phyloP scores from a whole-genome alignment of 1,140 invertebrate genomes.

The Dinothrombium tinctorium region DNA sequence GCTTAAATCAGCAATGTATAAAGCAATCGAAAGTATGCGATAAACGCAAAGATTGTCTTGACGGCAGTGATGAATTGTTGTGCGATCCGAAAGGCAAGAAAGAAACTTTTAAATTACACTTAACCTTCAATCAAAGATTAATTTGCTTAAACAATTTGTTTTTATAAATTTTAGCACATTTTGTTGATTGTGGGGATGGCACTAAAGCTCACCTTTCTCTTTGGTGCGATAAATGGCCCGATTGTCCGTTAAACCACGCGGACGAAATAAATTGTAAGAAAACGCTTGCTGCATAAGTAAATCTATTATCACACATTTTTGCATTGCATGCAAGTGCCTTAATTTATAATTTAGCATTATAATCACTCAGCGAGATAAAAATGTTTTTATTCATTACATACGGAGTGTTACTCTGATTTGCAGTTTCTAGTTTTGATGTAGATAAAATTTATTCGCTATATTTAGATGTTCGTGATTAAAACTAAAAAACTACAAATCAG shows the following conservation, averaged over 20 bases:
- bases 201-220: slow-evolving; percentile 20
- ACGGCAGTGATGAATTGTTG: slow-evolving; percentile 22
- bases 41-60: slow-evolving; percentile 19
- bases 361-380: too few species aligned
- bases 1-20: too few species aligned
- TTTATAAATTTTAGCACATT: slow-evolving; percentile 14
- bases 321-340: not conserved
- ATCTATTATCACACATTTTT: not conserved
- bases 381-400: too few species aligned
- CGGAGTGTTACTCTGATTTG: too few species aligned
- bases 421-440: too few species aligned
- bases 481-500: too few species aligned
- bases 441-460: too few species aligned
- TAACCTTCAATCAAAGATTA: too few species aligned
- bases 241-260: slow-evolving; percentile 24
- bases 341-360: too few species aligned
- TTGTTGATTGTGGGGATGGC: slow-evolving; percentile 20
- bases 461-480: too few species aligned
- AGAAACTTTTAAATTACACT: too few species aligned
- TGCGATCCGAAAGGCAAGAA: slow-evolving; percentile 18
- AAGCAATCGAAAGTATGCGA: slow-evolving; percentile 18
- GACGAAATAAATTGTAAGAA: slow-evolving; percentile 27
- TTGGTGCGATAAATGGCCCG: slow-evolving; percentile 26
- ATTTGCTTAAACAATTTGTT: not conserved
- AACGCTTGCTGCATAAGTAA: not conserved